Conservation (phyloP, 2,113 vertebrate genomes). For the Coregonus clupeaformis region DNA sequence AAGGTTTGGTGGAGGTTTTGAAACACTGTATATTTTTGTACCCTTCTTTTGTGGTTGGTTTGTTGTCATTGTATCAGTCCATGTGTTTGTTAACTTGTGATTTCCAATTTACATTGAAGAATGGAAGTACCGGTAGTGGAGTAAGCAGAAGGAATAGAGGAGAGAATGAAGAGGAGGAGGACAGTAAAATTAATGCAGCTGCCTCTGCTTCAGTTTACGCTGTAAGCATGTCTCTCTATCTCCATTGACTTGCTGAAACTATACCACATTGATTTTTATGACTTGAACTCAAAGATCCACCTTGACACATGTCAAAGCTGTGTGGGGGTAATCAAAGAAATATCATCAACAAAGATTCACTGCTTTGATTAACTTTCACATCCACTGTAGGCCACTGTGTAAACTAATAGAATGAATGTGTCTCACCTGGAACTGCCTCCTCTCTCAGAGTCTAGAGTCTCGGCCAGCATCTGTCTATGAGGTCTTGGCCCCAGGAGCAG, state of each 20-base stretch:
- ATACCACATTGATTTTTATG: background rate
- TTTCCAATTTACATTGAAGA: background rate
- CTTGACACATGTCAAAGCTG: background rate
- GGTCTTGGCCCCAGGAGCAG: constrained; percentile 50
- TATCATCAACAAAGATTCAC: background rate
- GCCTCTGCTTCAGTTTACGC: constrained; percentile 57
- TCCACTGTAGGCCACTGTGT: background rate
- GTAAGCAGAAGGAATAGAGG: background rate
- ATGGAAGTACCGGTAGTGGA: background rate
- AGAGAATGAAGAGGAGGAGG: constrained; percentile 19
- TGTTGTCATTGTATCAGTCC: background rate
- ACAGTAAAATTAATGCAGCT: background rate
- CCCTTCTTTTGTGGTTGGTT: background rate
- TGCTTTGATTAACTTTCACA: background rate
- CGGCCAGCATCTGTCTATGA: constrained; percentile 69
- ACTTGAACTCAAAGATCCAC: too few species aligned
- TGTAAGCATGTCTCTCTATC: constrained; percentile 37
- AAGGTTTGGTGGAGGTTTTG: background rate
- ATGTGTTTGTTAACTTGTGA: background rate
- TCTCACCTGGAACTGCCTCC: background rate
- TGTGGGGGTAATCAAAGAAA: background rate
- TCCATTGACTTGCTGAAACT: background rate
- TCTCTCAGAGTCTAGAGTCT: constrained; percentile 60
- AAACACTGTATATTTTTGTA: constrained; percentile 6
- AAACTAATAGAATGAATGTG: background rate